These are phyloP conservation scores for Petrocephalus sullivani DNA, from an alignment of 2,797 vertebrate genomes.

Conservation along the genomic window DNA sequence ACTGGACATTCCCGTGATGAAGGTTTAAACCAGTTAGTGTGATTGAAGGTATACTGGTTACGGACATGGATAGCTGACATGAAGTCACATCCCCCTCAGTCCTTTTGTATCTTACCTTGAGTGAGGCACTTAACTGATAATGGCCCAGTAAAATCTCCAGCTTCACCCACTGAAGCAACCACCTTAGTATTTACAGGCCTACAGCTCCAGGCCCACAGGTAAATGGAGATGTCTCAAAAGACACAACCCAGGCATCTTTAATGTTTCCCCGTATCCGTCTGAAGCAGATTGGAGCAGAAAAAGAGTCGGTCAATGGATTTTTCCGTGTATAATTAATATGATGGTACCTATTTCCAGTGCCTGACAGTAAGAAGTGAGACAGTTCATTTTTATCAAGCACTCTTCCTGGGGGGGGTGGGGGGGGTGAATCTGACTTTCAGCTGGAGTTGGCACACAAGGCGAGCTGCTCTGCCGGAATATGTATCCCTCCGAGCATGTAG, in stretches of 20 bases:
- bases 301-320: neutral
- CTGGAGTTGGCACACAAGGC: neutral
- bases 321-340: neutral
- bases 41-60: neutral
- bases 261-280: neutral
- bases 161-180: neutral
- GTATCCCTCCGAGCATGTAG: neutral
- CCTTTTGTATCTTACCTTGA: no score
- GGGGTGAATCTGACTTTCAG: neutral
- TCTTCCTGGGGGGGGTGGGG: neutral
- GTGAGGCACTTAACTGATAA: neutral
- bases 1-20: neutral
- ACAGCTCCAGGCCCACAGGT: no score
- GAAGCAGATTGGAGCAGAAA: neutral
- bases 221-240: no score
- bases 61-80: neutral
- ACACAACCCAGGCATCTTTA: neutral
- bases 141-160: neutral
- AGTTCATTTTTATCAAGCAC: neutral
- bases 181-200: no score
- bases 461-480: neutral
- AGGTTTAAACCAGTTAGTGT: neutral
- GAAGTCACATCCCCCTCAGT: neutral
- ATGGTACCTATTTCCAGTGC: neutral
- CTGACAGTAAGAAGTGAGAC: neutral